Evolutionary conservation across 1,140 invertebrate species (phyloP).

Genomic region (Microplitis mediator): DNA sequence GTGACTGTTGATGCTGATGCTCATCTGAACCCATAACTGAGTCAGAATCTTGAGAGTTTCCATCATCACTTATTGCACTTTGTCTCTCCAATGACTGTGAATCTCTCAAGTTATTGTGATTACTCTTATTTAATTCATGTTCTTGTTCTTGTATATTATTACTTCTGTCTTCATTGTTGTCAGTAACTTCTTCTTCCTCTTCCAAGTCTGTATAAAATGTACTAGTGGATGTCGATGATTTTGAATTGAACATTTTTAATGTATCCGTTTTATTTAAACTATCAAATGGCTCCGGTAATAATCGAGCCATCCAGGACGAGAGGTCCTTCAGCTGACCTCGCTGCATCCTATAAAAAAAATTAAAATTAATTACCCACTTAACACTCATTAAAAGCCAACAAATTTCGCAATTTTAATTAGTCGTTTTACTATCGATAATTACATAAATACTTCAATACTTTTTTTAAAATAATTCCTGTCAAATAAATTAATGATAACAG

Average conservation of each 20-base stretch:
- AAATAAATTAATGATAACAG: too few relatives aligned
- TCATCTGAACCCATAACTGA: conserved; percentile 42
- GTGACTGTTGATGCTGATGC: conserved; percentile 31
- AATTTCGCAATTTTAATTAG: too few relatives aligned
- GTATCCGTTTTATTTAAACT: conserved; percentile 35
- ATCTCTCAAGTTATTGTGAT: conserved; percentile 32
- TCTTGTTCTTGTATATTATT: conserved; percentile 8
- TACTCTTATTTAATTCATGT: conserved; percentile 25
- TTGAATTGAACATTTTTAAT: conserved; percentile 58
- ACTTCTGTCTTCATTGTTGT: conserved; percentile 26
- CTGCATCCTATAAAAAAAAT: conserved; percentile 49
- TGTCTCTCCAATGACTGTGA: conserved; percentile 44
- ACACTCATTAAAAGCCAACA: too few relatives aligned
- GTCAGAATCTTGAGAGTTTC: conserved; percentile 53
- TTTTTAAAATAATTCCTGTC: too few relatives aligned
- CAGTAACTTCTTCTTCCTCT: conserved; percentile 35
- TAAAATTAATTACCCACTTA: background rate
- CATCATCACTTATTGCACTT: conserved; percentile 47
- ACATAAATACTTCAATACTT: too few relatives aligned
- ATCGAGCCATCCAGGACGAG: conserved; percentile 52
- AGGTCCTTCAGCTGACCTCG: conserved; percentile 54
- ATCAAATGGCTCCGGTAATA: conserved; percentile 50
- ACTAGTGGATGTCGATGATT: conserved; percentile 47
- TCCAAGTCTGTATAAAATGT: conserved; percentile 57
- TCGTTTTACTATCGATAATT: too few relatives aligned